Percentiles rank a stretch among this genome's conserved stretches.
phyloP scores from a whole-genome alignment of 2,113 vertebrate species.

The Grantiella picta region DNA sequence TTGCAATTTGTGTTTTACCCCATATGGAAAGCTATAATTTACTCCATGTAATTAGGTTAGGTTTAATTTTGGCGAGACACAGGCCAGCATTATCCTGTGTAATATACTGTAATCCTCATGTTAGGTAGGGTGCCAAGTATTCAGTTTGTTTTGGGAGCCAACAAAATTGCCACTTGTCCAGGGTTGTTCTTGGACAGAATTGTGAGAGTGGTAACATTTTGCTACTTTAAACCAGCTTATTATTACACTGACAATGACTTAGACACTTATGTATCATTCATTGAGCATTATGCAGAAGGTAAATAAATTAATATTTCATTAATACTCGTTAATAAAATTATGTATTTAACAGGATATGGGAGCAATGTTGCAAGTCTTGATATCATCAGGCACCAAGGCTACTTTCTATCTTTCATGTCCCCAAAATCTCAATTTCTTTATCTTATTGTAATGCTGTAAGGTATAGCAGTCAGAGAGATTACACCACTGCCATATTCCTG shows the following conservation, averaged over 20 bases:
- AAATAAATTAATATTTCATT: neutral
- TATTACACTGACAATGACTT: neutral
- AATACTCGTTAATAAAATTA: neutral
- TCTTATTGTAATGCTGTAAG: neutral
- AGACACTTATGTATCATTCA: neutral
- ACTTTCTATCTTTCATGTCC: neutral
- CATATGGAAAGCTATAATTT: conserved; percentile 54
- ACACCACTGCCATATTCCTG: neutral
- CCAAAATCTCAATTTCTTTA: neutral
- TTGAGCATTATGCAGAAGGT: neutral
- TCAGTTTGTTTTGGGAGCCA: conserved; percentile 57
- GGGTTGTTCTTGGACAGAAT: conserved; percentile 54
- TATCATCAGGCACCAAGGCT: neutral
- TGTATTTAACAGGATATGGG: neutral
- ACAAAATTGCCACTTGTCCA: conserved; percentile 60
- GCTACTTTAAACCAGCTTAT: neutral
- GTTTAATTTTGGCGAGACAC: conserved; percentile 55
- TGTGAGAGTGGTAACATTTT: conserved; percentile 38
- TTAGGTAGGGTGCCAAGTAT: conserved; percentile 51
- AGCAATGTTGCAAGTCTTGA: neutral
- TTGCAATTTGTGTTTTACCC: conserved; percentile 51
- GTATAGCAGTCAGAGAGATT: neutral
- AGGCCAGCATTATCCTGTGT: conserved; percentile 34
- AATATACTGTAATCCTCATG: conserved; percentile 50
- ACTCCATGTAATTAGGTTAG: conserved; percentile 49